Evolutionary conservation across 2,888 invertebrate species (phyloP), one percentile per base, ranked within the genome.

Genomic region (Eupithecia vulgata): DNA sequence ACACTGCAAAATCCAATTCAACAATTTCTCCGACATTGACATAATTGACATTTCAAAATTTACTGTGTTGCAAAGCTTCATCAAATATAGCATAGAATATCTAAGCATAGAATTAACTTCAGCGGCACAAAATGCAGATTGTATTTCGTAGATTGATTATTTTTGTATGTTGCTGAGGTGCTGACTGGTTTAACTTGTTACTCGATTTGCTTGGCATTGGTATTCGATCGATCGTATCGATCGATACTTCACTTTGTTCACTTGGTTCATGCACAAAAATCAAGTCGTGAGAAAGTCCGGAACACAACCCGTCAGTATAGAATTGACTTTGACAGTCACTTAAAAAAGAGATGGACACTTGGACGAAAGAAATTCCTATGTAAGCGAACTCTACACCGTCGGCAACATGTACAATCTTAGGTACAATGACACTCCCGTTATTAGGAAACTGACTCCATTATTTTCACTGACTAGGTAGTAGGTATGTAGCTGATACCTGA

Each of bases 1-100:
- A 37, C 15, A 37, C 62, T 35, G 12, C 62, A 35, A 64, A 37
- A 35, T 62, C 75, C 61, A 13, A 69, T 61, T 48, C 66, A 40
- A 37, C 37, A 34, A 35, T 61, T 34, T 30, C 21, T 65, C 15
- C 42, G 65, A 65, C 65, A 2, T 25, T 65, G 65, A 65, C 40
- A 65, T 17, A 17, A 25, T n/a, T 25, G 65, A 42, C 65, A 40
- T 42, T 65, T 10, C 34, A 4, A 61, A 64, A n/a, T 64, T 21
- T 13, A 42, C 15, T 65, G 65, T 37, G 34, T 61, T 61, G 7
- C 65, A 65, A 37, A 57, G n/a, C 21, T 37, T 13, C 21, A 21
- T 42, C 6, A 13, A 21, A n/a, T n/a, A 13, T 37, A 30, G 30
- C 30, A 30, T 30, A 4, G 30, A 30, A 4, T 30, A 3, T n/a